Evolutionary conservation across 2,113 vertebrate genomes (phyloP), one percentile per base, ranked within the genome.

Genomic region (Cyanocitta stelleri): DNA sequence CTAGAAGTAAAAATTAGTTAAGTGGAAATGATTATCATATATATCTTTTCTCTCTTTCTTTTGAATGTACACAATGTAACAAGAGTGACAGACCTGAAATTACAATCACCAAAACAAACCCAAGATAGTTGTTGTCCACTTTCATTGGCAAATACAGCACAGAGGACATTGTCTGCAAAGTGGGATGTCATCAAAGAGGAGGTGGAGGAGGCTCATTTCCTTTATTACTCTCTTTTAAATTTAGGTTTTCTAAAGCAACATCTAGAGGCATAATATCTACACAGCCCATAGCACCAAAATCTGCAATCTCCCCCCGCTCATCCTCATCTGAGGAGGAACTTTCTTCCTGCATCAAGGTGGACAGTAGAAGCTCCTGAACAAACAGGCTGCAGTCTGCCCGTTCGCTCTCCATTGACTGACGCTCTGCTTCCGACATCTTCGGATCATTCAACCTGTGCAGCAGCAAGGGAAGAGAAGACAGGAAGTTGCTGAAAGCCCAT

Each of bases 191-290:
- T 99, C 99, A 99, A 99, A 99, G 99, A 99, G 99, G 99, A 98
- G 99, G 99, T 98, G 99, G 98, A 95, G 99, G 99, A 98, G 99
- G 99, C 99, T 99, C 99, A 63, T 99, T 99, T 98, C 98, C 98
- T 98, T 98, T 98, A 98, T 98, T 99, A 98, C 98, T 98, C 99
- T 99, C 99, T 98, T 98, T 98, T 96, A 99, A 98, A 98, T 99
- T 99, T 97, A 99, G 99, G 97, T 99, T 99, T 98, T 99, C 99
- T 99, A 99, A 97, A 97, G 99, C 99, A 98, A 99, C 99, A 97
- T 99, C 99, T 98, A 99, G 98, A 98, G 99, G 99, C 99, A 99
- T 99, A 98, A 99, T 99, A 98, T 99, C 99, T 98, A 99, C 99
- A 98, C 99, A 99, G 98, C 99, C 99, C 99, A 99, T 99, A 98